Evolutionary conservation across 2,888 invertebrate species (phyloP).

Genomic region (Drosophila sordidula): DNA sequence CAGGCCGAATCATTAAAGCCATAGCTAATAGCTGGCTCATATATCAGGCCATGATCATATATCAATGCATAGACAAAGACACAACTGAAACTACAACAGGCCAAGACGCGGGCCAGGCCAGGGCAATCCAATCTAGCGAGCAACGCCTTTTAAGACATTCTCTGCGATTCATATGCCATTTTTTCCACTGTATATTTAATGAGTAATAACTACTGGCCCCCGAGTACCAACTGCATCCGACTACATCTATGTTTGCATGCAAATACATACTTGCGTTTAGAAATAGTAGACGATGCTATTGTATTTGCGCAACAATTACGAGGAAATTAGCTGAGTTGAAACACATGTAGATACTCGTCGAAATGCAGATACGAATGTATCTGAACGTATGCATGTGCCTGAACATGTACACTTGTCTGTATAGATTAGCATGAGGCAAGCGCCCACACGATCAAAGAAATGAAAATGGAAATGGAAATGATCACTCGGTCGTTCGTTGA

Average conservation of each 20-base stretch:
- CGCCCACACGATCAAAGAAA: conserved; percentile 37
- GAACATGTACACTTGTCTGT: background rate
- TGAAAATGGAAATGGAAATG: conserved; percentile 39
- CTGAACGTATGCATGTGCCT: conserved; percentile 10
- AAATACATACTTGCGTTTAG: conserved; percentile 20
- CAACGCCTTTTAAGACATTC: conserved; percentile 33
- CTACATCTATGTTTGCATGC: conserved; percentile 4
- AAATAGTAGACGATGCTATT: conserved; percentile 38
- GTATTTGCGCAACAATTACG: conserved; percentile 62
- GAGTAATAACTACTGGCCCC: conserved; percentile 35
- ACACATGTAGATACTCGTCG: conserved; percentile 29
- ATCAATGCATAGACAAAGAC: conserved; percentile 22
- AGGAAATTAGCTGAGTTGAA: conserved; percentile 54
- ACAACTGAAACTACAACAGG: conserved; percentile 33
- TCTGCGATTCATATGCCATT: conserved; percentile 64
- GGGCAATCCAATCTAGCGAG: conserved; percentile 2
- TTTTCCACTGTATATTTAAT: conserved; percentile 59
- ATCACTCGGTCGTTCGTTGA: conserved; percentile 12
- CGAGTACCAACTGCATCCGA: conserved; percentile 13
- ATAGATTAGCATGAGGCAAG: conserved; percentile 28
- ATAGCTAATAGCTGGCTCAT: conserved; percentile 60
- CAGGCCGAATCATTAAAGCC: conserved; percentile 60
- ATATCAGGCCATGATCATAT: conserved; percentile 60
- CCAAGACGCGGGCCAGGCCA: conserved; percentile 7
- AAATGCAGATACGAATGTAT: conserved; percentile 22